Percentiles rank a stretch among this genome's conserved stretches.
Conservation (phyloP, 2,113 vertebrate species). For the Thinocorus orbignyianus region DNA sequence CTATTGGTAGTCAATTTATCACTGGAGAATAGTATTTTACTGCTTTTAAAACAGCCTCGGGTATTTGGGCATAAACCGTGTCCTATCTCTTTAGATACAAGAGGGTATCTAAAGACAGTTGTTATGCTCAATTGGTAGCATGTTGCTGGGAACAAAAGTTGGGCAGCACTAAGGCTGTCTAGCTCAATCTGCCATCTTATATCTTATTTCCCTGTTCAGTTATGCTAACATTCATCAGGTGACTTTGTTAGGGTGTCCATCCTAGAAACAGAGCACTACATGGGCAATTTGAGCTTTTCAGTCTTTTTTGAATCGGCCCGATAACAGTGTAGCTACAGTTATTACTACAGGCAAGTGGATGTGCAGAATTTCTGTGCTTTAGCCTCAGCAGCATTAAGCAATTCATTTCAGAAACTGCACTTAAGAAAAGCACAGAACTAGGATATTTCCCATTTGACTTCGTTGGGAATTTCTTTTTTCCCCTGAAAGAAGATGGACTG, state of each 20-base stretch:
- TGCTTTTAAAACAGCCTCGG: neutral
- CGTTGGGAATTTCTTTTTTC: neutral
- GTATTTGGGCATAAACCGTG: neutral
- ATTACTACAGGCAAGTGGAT: neutral
- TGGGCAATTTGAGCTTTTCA: neutral
- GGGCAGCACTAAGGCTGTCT: neutral
- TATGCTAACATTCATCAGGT: neutral
- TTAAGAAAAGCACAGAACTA: neutral
- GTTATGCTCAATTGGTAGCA: neutral
- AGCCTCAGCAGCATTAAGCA: neutral
- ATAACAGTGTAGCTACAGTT: neutral
- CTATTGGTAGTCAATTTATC: neutral
- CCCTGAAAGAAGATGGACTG: neutral
- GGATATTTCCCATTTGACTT: neutral
- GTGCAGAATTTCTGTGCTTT: neutral
- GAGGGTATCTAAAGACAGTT: neutral
- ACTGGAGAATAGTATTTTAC: neutral
- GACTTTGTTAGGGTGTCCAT: neutral
- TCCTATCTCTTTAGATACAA: neutral
- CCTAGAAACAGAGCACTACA: neutral
- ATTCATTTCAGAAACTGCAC: neutral
- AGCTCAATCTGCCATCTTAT: neutral
- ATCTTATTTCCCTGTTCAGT: neutral
- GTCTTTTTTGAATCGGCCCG: neutral
- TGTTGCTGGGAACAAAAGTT: neutral